A percentile compares a stretch with the other conserved stretches of the same genome.
phyloP scores from a whole-genome alignment of 2,888 invertebrate genomes.

The Cyclophora albipunctata region DNA sequence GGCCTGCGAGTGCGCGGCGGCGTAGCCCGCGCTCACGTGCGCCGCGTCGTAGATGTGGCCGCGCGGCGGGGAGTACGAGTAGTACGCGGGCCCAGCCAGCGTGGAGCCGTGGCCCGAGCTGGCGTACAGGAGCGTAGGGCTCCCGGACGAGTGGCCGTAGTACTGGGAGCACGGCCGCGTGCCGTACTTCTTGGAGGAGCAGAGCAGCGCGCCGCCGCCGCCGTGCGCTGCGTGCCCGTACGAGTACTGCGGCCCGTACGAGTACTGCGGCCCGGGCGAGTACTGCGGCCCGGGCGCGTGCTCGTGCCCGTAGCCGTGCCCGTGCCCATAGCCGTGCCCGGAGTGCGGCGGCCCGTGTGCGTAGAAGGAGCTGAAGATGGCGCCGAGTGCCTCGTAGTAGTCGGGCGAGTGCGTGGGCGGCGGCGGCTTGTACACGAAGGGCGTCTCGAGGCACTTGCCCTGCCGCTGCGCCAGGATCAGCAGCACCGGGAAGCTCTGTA shows the following conservation, averaged over 20 bases:
- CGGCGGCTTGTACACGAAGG: slow-evolving; percentile 56
- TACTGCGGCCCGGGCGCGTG: too few relatives aligned
- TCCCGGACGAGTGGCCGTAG: too few relatives aligned
- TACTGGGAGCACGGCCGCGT: neutral
- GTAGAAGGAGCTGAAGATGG: slow-evolving; percentile 43
- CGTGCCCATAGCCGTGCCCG: slow-evolving; percentile 12
- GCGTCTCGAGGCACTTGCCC: slow-evolving; percentile 53
- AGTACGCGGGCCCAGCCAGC: too few relatives aligned
- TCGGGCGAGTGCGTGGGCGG: slow-evolving; percentile 56
- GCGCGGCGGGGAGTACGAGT: too few relatives aligned
- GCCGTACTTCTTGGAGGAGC: slow-evolving; percentile 5
- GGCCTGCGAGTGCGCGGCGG: slow-evolving; percentile 43
- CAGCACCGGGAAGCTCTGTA: slow-evolving; percentile 58
- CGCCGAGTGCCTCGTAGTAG: slow-evolving; percentile 60
- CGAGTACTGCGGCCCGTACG: neutral
- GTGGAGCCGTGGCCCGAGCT: too few relatives aligned
- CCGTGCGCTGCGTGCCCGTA: too few relatives aligned
- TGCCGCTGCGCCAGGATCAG: slow-evolving; percentile 59
- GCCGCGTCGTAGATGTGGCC: slow-evolving; percentile 18
- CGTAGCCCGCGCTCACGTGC: slow-evolving; percentile 25
- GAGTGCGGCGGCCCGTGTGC: slow-evolving; percentile 16
- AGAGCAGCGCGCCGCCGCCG: too few relatives aligned
- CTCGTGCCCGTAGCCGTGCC: neutral
- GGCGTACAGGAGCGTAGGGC: too few relatives aligned
- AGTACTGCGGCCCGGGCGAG: neutral